phyloP scores from a whole-genome alignment of 2,113 vertebrate genomes.

The Bagarius yarrelli region DNA sequence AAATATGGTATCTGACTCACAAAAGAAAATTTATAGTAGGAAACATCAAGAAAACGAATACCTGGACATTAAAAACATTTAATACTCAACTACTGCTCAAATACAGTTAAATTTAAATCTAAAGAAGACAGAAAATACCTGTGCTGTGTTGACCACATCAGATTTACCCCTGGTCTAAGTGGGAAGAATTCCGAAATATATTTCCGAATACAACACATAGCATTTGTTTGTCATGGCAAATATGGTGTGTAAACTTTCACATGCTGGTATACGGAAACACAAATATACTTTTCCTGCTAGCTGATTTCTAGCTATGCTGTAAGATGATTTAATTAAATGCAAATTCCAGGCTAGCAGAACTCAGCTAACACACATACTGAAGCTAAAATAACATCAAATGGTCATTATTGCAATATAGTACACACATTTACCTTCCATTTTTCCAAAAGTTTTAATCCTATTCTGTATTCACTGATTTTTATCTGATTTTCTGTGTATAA shows the following conservation, averaged over 20 bases:
- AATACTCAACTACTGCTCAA: constrained; percentile 28
- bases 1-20: constrained; percentile 44
- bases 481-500: neutral
- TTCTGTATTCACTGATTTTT: neutral
- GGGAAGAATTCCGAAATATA: too few species aligned
- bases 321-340: neutral
- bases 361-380: neutral
- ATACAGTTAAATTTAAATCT: neutral
- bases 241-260: constrained; percentile 2
- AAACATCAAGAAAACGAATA: constrained; percentile 55
- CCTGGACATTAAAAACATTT: constrained; percentile 37
- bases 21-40: constrained; percentile 45
- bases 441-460: too few species aligned
- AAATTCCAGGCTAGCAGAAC: neutral
- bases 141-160: neutral
- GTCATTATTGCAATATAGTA: neutral
- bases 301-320: neutral
- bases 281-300: neutral
- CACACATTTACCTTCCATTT: neutral
- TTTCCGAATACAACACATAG: too few species aligned
- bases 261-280: neutral
- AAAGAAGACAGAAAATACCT: neutral
- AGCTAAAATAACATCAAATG: neutral
- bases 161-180: too few species aligned
- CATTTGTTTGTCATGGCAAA: constrained; percentile 13